These are phyloP conservation scores for Branchinecta lynchi DNA, from an alignment of 1,140 invertebrate genomes.

Conservation along the genomic window DNA sequence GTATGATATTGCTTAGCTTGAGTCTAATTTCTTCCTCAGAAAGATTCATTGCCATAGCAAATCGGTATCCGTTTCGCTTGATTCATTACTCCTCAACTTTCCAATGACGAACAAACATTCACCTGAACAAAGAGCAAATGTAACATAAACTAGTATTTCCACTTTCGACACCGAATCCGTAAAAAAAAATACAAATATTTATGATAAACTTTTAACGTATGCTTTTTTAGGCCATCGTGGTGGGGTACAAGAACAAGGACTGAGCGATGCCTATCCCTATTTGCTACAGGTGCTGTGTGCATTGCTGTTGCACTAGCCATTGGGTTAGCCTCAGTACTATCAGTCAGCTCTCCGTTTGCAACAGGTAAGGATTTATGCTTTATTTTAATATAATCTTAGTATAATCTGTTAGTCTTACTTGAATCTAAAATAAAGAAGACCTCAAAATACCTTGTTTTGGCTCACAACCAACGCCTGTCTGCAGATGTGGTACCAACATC, in stretches of 20 bases:
- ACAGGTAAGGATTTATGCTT: neutral
- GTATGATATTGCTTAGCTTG: too few species aligned
- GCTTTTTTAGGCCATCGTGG: conserved; percentile 40
- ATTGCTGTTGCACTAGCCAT: conserved; percentile 47
- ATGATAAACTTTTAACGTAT: neutral
- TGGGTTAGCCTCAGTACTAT: conserved; percentile 41
- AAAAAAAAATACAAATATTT: neutral
- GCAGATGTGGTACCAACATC: neutral
- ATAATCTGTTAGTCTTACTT: too few species aligned
- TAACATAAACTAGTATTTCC: neutral
- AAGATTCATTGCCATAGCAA: too few species aligned
- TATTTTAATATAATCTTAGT: conserved; percentile 12
- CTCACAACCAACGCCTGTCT: too few species aligned
- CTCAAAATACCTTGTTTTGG: too few species aligned
- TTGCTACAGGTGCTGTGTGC: conserved; percentile 43
- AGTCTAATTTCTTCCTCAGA: too few species aligned
- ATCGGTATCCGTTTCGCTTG: too few species aligned
- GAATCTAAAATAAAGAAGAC: too few species aligned
- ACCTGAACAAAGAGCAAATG: neutral
- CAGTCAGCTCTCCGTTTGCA: conserved; percentile 23
- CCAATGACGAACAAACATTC: neutral
- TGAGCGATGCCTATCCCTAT: conserved; percentile 53
- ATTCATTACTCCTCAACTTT: neutral
- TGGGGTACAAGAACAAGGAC: conserved; percentile 62
- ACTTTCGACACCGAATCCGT: neutral